Evolutionary conservation across 2,797 vertebrate species (phyloP), one percentile per base, ranked within the genome.

Genomic region (Onychomys leucogaster): DNA sequence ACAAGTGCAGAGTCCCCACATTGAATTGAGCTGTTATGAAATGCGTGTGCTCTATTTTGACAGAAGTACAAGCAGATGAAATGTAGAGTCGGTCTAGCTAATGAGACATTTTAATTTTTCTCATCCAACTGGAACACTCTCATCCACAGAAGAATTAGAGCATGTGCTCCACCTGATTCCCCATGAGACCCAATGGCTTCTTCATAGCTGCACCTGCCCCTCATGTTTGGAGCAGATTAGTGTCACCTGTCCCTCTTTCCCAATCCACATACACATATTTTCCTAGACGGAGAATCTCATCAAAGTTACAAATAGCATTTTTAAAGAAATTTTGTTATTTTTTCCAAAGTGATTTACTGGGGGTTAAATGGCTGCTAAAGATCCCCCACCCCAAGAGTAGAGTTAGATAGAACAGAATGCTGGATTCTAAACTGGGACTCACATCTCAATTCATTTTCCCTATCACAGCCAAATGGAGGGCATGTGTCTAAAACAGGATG

Each of bases 321-420:
- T 95, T 95, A 80, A 86, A 83, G 75, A 71, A n/a, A 69, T 65
- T 55, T 93, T 76, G 83, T 65, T 17, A 78, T 49, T 87, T 95
- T 95, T 88, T 67, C 80, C 89, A 19, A 77, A 7, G 92, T 43
- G n/a, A 92, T 34, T 82, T 65, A 2, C 49, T 77, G 46, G 88
- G 49, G 14, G 10, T 73, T 90, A 69, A 49, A 34, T 59, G 63
- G 32, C 49, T 84, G 49, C 55, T 78, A 37, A 73, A 34, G 29
- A 37, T 57, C 37, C 21, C 29, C 46, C 21, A 29, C 46, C 59
- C 59, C 7, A 46, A 80, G 17, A 12, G n/a, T 63, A 41, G 21
- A 75, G 23, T 61, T 57, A 27, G 43, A 87, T 83, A 67, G 75
- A 46, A 32, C 41, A 65, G 93, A 88, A 21, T 34, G 5, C n/a